Base-by-base conservation (phyloP, 2,888 invertebrate species). In the Cecidostiba fungosa region DNA sequence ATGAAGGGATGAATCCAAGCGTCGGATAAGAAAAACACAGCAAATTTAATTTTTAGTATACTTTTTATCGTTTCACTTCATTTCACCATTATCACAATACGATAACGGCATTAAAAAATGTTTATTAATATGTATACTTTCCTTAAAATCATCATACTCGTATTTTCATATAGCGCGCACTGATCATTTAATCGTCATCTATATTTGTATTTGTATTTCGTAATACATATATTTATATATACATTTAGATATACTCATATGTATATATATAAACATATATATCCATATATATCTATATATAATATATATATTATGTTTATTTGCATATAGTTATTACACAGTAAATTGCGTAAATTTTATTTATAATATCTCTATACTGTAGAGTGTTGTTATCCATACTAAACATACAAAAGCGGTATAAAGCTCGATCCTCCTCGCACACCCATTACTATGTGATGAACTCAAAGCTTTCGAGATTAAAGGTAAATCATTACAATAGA, bases 111-210 rank as follows among this genome's bases (percentile, higher is more conserved):
- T 92, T 91, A 92, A 92, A 93, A 93, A 93, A 92, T 92, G 92
- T 92, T 92, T 91, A 92, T 92, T 92, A 91, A 92, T 93, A 92
- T 92, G 92, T 92, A 92, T 93, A 93, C 93, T 93, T 93, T 93
- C 92, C 93, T 93, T 92, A 92, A 93, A 92, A 92, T 92, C 92
- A 92, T 92, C 91, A 89, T 92, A 92, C 91, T 93, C 92, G 90
- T 92, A 92, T 91, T 92, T 89, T 92, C 91, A 89, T 91, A 91
- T 91, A 91, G 92, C 91, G 92, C 91, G 88, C 91, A 91, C 91
- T 92, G 90, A 90, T 89, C 88, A 89, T 89, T 89, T 88, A 89
- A 90, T 89, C 87, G 88, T 92, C 89, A 69, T 79, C 77, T 91
- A 90, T 88, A 89, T 89, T 89, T 89, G 88, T 89, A 89, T 89